Evolutionary conservation across 2,113 vertebrate genomes (phyloP), one percentile per base, ranked within the genome.

Genomic region (Sylvietta virens): DNA sequence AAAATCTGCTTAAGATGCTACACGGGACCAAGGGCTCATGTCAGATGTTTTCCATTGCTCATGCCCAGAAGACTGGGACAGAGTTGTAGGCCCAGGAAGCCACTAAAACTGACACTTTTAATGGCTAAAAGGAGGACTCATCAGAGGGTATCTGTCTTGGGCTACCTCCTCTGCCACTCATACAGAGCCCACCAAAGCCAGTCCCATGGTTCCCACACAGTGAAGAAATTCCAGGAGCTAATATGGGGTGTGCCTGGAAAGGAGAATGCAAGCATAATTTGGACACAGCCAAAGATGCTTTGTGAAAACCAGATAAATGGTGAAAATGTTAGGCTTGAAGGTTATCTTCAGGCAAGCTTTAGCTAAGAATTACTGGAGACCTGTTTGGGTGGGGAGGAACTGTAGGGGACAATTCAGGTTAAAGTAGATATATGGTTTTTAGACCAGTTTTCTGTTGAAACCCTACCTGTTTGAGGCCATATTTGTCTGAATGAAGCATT

Each of bases 221-320:
- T 35, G 19, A 57, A 47, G 72, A 44, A 56, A 66, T 58, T 37
- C 19, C 35, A 56, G 64, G 40, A 47, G 27, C 7, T 56, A 5
- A 20, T 1, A 9, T 9, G 8, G 6, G 6, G 0, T 2, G 1
- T 70, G n/a, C 23, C 51, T 50, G 66, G 18, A 39, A 48, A 78
- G 31, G 28, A 78, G 11, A 77, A 87, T 22, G 4, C 5, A 50
- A 67, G 5, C 5, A 6, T 23, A 53, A 47, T 56, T 79, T 40
- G 11, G 30, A 48, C 3, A 28, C 8, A 64, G 17, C 15, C 17
- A 44, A 81, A 65, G n/a, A 45, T 37, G 7, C 13, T 24, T 48
- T 72, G 10, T 50, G 28, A 72, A 27, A n/a, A 51, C 6, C 1
- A 48, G 11, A 48, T 53, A 84, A 33, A 31, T 21, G 16, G 13